Base-by-base conservation (phyloP, 2,888 invertebrate species). In the Amphipyra tragopoginis region DNA sequence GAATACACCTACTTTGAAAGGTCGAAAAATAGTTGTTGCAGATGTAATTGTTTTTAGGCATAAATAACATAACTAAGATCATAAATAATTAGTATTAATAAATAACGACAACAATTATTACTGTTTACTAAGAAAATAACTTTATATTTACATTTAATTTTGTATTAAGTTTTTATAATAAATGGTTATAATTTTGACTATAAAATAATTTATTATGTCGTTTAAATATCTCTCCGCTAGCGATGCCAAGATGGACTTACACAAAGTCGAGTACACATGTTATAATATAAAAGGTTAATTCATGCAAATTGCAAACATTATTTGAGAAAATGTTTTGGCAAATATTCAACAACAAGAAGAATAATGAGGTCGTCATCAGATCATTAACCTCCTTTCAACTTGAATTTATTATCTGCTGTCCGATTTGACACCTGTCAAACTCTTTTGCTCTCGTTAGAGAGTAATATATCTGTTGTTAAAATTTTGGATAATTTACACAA, bases 1-100 rank as follows among this genome's bases (percentile, higher is more conserved):
- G 96, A 96, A 87, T 96, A 96, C 75, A 95, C 96, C 63, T 96
- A 96, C 78, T 96, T 96, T 79, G 96, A 96, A 81, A 93, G 90
- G 67, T 87, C 95, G 0, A 96, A 95, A 75, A 81, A 86, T 0
- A 90, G 82, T 69, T 92, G 90, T 60, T 73, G 86, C 43, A 73
- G 86, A n/a, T 93, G 90, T 65, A 87, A 83, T 66, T 93, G 90
- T 72, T 89, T 57, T 10, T 64, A 64, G 33, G 33, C 15, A 15
- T 15, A 38, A 11, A 42, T 34, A 5, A 0, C 0, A 42, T 34
- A 5, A 0, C 0, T 29, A 10, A 15, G n/a, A 39, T 47, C 11
- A 33, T 45, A 13, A 34, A 1, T 36, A 5, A 14, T 4, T 9
- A 43, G 21, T 13, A 5, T 29, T 42, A 42, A 40, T 42, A 42